Conservation (phyloP, 2,888 invertebrate species). For the Parapristionchus giblindavisi region DNA sequence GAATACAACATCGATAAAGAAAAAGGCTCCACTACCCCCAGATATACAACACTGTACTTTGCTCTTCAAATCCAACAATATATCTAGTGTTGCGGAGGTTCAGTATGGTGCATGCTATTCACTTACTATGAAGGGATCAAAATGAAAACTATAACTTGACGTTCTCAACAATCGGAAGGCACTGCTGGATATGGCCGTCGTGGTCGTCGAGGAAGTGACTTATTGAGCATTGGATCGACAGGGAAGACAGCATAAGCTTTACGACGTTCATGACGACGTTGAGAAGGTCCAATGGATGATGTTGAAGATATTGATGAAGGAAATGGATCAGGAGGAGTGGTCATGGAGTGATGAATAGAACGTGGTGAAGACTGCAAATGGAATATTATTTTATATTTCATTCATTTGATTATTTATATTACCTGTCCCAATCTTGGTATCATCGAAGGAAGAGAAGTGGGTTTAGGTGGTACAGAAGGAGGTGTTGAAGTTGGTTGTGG, state of each 20-base stretch:
- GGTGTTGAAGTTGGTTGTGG: background rate
- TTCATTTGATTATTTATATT: background rate
- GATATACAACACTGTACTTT: too few species aligned
- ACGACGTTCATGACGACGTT: conserved; percentile 44
- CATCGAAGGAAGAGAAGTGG: conserved; percentile 11
- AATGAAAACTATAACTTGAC: too few species aligned
- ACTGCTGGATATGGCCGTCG: too few species aligned
- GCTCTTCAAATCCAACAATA: too few species aligned
- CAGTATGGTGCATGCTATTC: too few species aligned
- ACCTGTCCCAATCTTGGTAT: conserved; percentile 13
- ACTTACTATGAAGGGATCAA: too few species aligned
- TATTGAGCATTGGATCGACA: conserved; percentile 58
- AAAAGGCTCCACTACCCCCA: too few species aligned
- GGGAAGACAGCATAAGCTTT: conserved; percentile 63
- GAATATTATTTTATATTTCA: background rate
- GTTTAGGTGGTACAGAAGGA: conserved; percentile 11
- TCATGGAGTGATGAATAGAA: background rate
- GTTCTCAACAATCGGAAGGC: too few species aligned
- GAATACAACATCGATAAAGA: too few species aligned
- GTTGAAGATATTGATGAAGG: background rate
- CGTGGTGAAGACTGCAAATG: conserved; percentile 2
- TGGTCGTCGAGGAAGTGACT: conserved; percentile 55
- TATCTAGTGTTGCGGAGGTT: too few species aligned
- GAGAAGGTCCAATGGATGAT: conserved; percentile 8
- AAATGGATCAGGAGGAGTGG: background rate